Conservation (phyloP, 2,113 vertebrate genomes). For the Pelusios castaneus region DNA sequence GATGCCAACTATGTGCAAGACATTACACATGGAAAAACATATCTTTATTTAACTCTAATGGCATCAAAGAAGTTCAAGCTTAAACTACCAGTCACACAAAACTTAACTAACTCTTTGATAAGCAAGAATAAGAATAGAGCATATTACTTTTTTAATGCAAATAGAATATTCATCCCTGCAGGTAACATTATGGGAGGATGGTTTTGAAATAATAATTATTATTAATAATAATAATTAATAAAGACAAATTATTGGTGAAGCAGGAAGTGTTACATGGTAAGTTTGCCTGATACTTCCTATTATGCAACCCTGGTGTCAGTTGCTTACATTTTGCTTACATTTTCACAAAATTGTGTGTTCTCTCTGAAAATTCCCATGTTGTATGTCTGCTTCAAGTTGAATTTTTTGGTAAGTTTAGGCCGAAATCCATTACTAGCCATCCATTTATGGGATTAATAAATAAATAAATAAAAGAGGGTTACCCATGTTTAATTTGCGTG, state of each 20-base stretch:
- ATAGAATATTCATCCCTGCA: background rate
- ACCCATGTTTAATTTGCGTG: too few species aligned
- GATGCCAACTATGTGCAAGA: background rate
- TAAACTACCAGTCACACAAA: background rate
- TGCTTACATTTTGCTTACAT: background rate
- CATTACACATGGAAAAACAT: background rate
- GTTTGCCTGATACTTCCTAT: background rate
- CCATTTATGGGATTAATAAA: background rate
- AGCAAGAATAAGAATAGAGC: background rate
- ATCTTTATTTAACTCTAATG: background rate
- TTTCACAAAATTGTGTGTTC: too few species aligned
- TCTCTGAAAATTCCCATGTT: too few species aligned
- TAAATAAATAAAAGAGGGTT: too few species aligned
- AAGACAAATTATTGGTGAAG: background rate
- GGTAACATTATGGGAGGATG: background rate
- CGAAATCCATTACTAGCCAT: background rate
- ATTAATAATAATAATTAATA: too few species aligned
- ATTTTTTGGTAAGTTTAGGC: background rate
- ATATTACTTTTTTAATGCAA: background rate
- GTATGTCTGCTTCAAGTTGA: background rate
- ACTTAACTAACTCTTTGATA: background rate
- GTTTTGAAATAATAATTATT: too few species aligned
- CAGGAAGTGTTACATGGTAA: background rate
- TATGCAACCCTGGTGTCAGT: background rate
- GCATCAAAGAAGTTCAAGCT: background rate